Base-by-base conservation (phyloP, 2,888 invertebrate genomes). In the Leptinotarsa juncta region DNA sequence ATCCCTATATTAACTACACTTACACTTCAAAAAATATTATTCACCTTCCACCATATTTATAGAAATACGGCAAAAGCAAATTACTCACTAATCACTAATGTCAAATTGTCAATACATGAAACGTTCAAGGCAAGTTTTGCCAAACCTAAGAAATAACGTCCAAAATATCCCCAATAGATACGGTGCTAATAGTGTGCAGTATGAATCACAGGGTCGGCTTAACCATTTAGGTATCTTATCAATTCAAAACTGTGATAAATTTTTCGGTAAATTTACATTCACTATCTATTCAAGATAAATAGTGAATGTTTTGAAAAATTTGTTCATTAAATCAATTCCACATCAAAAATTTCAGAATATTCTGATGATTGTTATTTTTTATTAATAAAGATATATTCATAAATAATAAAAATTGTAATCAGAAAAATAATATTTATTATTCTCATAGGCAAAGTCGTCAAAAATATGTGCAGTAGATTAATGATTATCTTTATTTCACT, bases 31-130 rank as follows among this genome's bases (percentile, higher is more conserved):
- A 42, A 62, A n/a, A 62, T n/a, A 60, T 62, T 62, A 62, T n/a
- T 62, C 62, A 62, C 65, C 53, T 71, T 55, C 50, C 67, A 67
- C 71, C 74, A 74, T 78, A 73, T 77, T 76, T 75, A 73, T 71
- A 70, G 65, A 77, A 77, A 78, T 78, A 73, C 75, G 73, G 74
- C 76, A 75, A 70, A 76, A 53, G 68, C 73, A n/a, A 67, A 74
- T 74, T 78, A 62, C 62, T 62, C 62, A 62, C 62, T 62, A 51
- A 51, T 51, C 51, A 51, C 51, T 51, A 32, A 62, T 73, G 73
- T 70, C 65, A 72, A 77, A 75, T 73, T 78, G 78, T 78, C 78
- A 78, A 77, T 78, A 78, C 55, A 73, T 23, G 42, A 12, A 73
- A 78, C 73, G 73, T 71, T 78, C 78, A 66, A 75, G 75, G 72